Evolutionary conservation across 2,888 invertebrate genomes (phyloP).

Genomic region (Trichopria drosophilae): DNA sequence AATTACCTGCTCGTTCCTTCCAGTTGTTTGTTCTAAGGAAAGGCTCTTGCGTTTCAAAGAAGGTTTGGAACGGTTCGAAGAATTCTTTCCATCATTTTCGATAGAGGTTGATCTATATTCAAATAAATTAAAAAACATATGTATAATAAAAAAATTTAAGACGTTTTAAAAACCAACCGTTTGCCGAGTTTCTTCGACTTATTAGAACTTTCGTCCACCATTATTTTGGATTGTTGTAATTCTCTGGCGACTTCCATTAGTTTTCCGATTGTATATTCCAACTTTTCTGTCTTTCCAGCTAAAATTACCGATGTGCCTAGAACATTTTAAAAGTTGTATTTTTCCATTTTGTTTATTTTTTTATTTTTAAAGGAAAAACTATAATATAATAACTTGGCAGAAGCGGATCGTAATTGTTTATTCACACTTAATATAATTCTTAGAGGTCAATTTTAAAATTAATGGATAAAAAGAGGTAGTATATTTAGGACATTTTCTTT

Average conservation of each 20-base stretch:
- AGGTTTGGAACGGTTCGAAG: constrained; percentile 59
- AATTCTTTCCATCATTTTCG: constrained; percentile 61
- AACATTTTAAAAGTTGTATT: no score
- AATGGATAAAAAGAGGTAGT: no score
- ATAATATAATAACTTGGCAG: not conserved
- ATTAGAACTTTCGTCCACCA: constrained; percentile 46
- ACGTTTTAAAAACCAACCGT: constrained; percentile 39
- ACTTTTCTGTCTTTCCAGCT: constrained; percentile 49
- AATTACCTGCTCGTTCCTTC: constrained; percentile 48
- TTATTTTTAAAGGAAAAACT: constrained; percentile 2
- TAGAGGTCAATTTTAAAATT: no score
- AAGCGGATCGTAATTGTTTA: no score
- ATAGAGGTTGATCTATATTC: constrained; percentile 68
- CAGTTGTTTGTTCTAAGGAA: constrained; percentile 71
- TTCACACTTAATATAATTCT: no score
- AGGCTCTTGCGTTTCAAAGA: constrained; percentile 71
- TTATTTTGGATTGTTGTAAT: constrained; percentile 52
- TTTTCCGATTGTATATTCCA: constrained; percentile 54
- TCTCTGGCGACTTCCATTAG: constrained; percentile 55
- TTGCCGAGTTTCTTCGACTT: constrained; percentile 52
- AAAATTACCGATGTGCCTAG: constrained; percentile 43
- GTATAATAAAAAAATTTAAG: constrained; percentile 1
- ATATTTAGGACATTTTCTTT: no score
- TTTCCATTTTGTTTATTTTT: no score
- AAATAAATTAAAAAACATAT: constrained; percentile 18